Evolutionary conservation across 2,888 invertebrate species (phyloP), one percentile per base, ranked within the genome.

Genomic region (Drosophila atripex): DNA sequence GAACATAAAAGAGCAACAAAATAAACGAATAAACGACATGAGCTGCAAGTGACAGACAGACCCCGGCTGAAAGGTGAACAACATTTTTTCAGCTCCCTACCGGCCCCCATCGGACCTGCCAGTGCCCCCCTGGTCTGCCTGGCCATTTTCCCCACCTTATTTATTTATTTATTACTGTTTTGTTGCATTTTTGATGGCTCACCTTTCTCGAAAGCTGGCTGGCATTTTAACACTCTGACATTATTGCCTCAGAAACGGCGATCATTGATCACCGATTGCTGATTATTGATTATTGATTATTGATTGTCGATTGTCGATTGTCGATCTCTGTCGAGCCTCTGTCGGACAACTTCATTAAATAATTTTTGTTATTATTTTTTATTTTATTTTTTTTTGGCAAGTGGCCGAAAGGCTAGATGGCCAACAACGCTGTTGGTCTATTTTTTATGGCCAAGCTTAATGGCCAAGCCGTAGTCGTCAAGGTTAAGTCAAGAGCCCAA

Each of bases 161-260:
- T 39, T 39, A 39, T 39, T 39, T 39, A 39, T 39, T 39, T 43
- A 12, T 43, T 43, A 35, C 35, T 43, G 12, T 12, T 23, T 32
- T 49, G 9, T 38, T 39, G 30, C 18, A 55, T 43, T 73, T 65
- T 47, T 68, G 53, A 38, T 49, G 28, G 39, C 46, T 65, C 53
- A 49, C 71, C 63, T 75, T 80, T 77, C 63, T 61, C 49, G 60
- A 39, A 39, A 49, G 14, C 57, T 59, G 64, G 49, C 52, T 77
- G 86, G 63, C 86, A 71, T 73, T 87, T 35, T 87, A 87, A 64
- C 86, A 86, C 77, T 85, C 76, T 84, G 88, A 86, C 83, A 86
- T 84, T 86, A 82, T 73, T 71, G 72, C 80, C 72, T 53, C 61
- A 72, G 50, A 49, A 55, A 21, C 50, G 39, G 16, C 25, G 68